These are phyloP conservation scores for Orchesella flavescens DNA, from an alignment of 2,888 invertebrate genomes.

Conservation along the genomic window DNA sequence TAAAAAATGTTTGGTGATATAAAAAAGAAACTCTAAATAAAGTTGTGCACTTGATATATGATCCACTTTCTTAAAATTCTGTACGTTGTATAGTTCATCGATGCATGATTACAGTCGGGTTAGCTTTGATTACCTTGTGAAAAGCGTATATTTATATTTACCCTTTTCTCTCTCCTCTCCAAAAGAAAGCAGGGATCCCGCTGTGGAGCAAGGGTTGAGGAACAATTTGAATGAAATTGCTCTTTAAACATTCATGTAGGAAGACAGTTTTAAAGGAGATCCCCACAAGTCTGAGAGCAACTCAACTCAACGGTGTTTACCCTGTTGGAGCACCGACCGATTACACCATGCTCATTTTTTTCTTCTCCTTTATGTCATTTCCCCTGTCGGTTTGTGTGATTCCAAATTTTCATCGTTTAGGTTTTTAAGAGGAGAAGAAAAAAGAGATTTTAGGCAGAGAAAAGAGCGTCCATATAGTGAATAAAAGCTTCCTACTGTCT, in stretches of 20 bases:
- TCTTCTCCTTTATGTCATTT: slow-evolving; percentile 35
- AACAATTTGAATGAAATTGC: slow-evolving; percentile 44
- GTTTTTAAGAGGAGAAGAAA: slow-evolving; percentile 15
- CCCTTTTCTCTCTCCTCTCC: too few species aligned
- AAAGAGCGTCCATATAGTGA: slow-evolving; percentile 10
- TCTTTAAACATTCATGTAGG: slow-evolving; percentile 44
- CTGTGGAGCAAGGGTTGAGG: background rate
- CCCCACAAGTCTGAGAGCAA: background rate
- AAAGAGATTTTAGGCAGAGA: background rate
- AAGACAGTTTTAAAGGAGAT: background rate
- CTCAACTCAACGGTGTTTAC: too few species aligned
- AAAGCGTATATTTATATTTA: too few species aligned
- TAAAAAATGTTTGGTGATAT: too few species aligned
- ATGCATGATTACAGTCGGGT: too few species aligned
- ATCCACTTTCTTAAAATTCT: slow-evolving; percentile 7
- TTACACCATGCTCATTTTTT: too few species aligned
- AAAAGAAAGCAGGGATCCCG: too few species aligned
- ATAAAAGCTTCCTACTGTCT: slow-evolving; percentile 54
- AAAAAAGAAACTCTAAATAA: too few species aligned
- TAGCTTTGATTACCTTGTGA: too few species aligned
- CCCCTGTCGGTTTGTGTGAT: slow-evolving; percentile 48
- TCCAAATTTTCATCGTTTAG: slow-evolving; percentile 42
- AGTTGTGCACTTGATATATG: too few species aligned
- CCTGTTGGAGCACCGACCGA: too few species aligned
- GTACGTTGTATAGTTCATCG: background rate